Base-by-base conservation (phyloP, 2,888 invertebrate species). In the Hedya salicella region DNA sequence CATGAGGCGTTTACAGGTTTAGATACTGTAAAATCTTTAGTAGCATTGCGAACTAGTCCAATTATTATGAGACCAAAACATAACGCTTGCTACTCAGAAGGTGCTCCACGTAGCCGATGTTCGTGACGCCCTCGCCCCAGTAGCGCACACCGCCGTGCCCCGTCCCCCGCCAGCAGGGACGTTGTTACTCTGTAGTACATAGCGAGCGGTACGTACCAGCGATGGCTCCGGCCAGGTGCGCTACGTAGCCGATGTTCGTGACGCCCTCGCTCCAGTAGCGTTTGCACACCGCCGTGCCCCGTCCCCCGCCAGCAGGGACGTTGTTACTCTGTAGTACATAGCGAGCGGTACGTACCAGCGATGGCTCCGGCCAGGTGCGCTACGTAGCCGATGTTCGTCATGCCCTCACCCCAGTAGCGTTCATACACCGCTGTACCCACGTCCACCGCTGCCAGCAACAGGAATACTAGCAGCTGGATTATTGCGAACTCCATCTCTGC, bases 61-160 rank as follows among this genome's bases (percentile, higher is more conserved):
- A n/a, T n/a, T n/a, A n/a, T n/a, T n/a, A n/a, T n/a, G n/a, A n/a
- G n/a, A n/a, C n/a, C n/a, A n/a, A n/a, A n/a, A n/a, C n/a, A n/a
- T n/a, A n/a, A n/a, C n/a, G n/a, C n/a, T n/a, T n/a, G n/a, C n/a
- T n/a, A n/a, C n/a, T n/a, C n/a, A n/a, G n/a, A n/a, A 98, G 90
- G 89, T 99, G 99, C 6, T 99, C 99, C 0, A 97, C 96, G 81
- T 99, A 98, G 9, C 98, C 98, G 61, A 98, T 96, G 87, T 97
- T 95, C 80, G 95, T 95, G 50, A 94, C 91, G 1, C 94, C 88
- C 56, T 95, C 93, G 17, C 94, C 91, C 68, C 95, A 93, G 84
- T 98, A 98, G 14, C 97, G 88, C 98, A 98, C 36, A 99, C 94
- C 0, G 99, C 98, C 13, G 97, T 95, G 19, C 97, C 97, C 54